Base-by-base conservation (phyloP, 2,888 invertebrate species). In the Trichacis sp. region DNA sequence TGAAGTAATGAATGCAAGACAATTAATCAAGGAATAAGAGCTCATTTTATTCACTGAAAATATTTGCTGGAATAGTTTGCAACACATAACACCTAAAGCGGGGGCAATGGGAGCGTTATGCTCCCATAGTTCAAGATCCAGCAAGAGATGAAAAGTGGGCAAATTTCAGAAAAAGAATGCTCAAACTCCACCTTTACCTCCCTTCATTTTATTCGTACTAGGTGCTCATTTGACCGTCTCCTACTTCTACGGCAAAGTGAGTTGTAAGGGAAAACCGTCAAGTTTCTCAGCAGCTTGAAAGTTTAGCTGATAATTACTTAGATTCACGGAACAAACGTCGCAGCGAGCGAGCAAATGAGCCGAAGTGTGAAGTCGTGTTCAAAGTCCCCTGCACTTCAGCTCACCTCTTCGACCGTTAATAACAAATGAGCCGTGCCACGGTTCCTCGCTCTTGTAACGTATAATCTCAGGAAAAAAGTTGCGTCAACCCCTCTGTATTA, bases 331-430 rank as follows among this genome's bases (percentile, higher is more conserved):
- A 72, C 71, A 71, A 75, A 62, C 49, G 60, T 64, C 52, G 68
- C 60, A 56, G 64, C 53, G 60, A 63, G 69, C 59, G 67, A 68
- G 55, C 53, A 70, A 70, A 70, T 73, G 80, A 80, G 80, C 80
- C 81, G 80, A 79, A 84, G 83, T 84, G 83, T 83, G 80, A 84
- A 84, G 80, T 82, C 83, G 81, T 84, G 83, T 84, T 83, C 82
- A 76, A 78, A 80, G 78, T 73, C 73, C 69, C 74, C 77, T 74
- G 77, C 79, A 78, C 81, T 77, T 78, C 74, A 75, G 71, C 74
- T 70, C 77, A 75, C 75, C 76, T 72, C 72, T 74, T 70, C 67
- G 70, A 69, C 73, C 73, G 74, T 72, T 82, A 84, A 84, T 84
- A 84, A 81, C 82, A 79, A 81, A 84, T 83, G 83, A 83, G 77